Percentiles rank a stretch among this genome's conserved stretches.
These are phyloP conservation scores for Drosophila pseudotakahashii DNA, from an alignment of 2,888 invertebrate species.

Conservation along the genomic window DNA sequence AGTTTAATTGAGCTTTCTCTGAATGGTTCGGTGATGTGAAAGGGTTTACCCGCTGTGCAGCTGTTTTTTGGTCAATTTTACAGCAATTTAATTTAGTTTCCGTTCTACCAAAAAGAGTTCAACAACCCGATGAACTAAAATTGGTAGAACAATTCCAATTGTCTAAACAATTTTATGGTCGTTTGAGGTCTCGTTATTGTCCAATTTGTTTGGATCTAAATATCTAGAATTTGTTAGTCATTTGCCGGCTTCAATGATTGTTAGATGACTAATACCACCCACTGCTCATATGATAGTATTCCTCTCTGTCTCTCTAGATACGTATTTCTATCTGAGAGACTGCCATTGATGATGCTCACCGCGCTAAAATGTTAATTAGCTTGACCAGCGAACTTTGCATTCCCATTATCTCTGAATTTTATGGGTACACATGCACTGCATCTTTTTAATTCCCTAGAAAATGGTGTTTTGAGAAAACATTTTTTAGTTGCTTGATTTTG, in stretches of 20 bases:
- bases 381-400: constrained; percentile 23
- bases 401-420: background rate
- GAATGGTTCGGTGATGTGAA: constrained; percentile 15
- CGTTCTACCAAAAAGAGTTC: constrained; percentile 38
- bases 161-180: constrained; percentile 32
- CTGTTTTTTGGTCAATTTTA: constrained; percentile 39
- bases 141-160: constrained; percentile 33
- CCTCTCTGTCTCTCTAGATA: background rate
- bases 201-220: constrained; percentile 23
- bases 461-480: too few relatives aligned
- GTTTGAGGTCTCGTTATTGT: constrained; percentile 31
- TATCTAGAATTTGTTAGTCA: constrained; percentile 38
- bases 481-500: too few relatives aligned
- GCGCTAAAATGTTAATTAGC: constrained; percentile 39
- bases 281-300: background rate
- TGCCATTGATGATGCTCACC: constrained; percentile 23
- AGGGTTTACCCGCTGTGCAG: constrained; percentile 29
- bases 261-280: constrained; percentile 38
- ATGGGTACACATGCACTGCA: background rate
- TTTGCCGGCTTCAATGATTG: constrained; percentile 34
- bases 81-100: constrained; percentile 52
- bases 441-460: too few relatives aligned
- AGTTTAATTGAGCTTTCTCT: constrained; percentile 28
- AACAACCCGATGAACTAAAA: constrained; percentile 36
- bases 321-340: constrained; percentile 3